phyloP scores from a whole-genome alignment of 2,797 vertebrate genomes.

The Acanthopagrus latus region DNA sequence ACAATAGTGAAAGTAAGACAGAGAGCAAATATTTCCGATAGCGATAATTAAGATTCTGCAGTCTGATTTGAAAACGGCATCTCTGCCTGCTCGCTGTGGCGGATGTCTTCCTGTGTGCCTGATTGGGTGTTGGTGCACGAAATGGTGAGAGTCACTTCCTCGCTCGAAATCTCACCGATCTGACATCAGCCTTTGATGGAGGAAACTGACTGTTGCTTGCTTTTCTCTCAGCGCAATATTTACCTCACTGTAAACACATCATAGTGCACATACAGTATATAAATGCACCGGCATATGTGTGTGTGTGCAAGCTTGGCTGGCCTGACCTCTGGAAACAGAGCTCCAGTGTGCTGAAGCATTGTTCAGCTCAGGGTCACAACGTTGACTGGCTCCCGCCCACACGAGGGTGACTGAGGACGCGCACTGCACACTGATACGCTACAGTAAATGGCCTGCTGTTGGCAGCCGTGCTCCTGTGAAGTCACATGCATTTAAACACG shows the following conservation, averaged over 20 bases:
- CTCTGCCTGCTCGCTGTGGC: background rate
- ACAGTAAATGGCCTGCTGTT: constrained; percentile 52
- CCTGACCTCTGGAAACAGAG: constrained; percentile 14
- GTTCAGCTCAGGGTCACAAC: constrained; percentile 42
- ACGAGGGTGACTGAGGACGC: constrained; percentile 56
- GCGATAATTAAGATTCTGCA: background rate
- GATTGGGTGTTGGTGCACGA: too few relatives aligned
- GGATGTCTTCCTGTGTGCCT: background rate
- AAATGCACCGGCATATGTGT: background rate
- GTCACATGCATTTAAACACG: constrained; percentile 42
- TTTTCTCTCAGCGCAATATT: background rate
- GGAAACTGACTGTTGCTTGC: background rate
- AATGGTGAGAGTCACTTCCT: background rate
- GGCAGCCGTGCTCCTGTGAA: constrained; percentile 47
- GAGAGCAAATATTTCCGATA: background rate
- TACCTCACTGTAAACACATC: background rate
- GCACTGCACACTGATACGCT: constrained; percentile 38
- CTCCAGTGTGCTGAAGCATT: constrained; percentile 32
- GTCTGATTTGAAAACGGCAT: constrained; percentile 11
- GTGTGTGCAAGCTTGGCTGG: background rate
- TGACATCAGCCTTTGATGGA: background rate
- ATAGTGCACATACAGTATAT: background rate
- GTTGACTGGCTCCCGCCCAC: constrained; percentile 36
- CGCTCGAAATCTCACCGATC: background rate
- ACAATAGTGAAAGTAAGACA: background rate